phyloP scores from a whole-genome alignment of 2,113 vertebrate genomes.

The Speoplatyrhinus poulsoni region DNA sequence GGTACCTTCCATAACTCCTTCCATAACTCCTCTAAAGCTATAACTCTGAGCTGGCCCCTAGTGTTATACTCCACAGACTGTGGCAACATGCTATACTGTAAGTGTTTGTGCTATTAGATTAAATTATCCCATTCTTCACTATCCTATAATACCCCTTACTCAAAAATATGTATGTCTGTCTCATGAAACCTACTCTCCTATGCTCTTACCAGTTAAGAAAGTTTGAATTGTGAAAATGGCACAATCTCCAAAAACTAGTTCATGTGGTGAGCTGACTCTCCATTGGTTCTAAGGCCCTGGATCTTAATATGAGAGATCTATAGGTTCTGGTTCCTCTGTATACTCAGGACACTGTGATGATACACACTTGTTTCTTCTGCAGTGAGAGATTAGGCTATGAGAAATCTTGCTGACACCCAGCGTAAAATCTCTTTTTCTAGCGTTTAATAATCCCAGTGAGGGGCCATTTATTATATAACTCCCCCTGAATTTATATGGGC shows the following conservation, averaged over 20 bases:
- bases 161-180: too few species aligned
- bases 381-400: conserved; percentile 31
- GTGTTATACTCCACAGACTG: too few species aligned
- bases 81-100: background rate
- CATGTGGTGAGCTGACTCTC: too few species aligned
- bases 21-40: too few species aligned
- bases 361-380: conserved; percentile 32
- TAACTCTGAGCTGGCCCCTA: too few species aligned
- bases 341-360: conserved; percentile 41
- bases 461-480: conserved; percentile 40
- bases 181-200: too few species aligned
- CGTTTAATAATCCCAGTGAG: conserved; percentile 49
- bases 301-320: conserved; percentile 1
- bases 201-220: too few species aligned
- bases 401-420: conserved; percentile 46
- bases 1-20: too few species aligned
- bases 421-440: conserved; percentile 41
- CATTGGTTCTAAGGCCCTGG: conserved; percentile 1
- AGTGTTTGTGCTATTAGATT: conserved; percentile 15
- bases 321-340: conserved; percentile 28
- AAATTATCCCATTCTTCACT: too few species aligned
- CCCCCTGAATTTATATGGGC: conserved; percentile 39
- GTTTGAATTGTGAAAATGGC: too few species aligned
- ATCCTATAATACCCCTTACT: too few species aligned
- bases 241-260: too few species aligned